These are phyloP conservation scores for Dromas ardeola DNA, from an alignment of 2,113 vertebrate genomes.

Conservation along the genomic window DNA sequence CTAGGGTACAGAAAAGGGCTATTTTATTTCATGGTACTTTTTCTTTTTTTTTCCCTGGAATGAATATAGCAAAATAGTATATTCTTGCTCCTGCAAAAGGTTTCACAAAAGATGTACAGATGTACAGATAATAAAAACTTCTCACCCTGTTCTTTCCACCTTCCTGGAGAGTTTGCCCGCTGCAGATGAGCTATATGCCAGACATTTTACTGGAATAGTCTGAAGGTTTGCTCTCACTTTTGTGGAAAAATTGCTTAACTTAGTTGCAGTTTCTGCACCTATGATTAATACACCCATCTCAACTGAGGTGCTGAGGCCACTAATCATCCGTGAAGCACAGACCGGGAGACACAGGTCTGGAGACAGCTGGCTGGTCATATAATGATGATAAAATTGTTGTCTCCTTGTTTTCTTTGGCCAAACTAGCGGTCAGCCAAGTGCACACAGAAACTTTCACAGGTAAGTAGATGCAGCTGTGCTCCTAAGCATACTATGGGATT, in stretches of 20 bases:
- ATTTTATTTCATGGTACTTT: neutral
- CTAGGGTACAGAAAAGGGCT: neutral
- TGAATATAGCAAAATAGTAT: neutral
- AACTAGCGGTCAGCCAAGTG: neutral
- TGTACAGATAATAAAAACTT: neutral
- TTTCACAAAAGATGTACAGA: neutral
- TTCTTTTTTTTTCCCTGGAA: neutral
- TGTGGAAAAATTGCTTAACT: neutral
- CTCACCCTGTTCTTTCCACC: neutral
- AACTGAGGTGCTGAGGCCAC: neutral
- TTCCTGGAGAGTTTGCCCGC: neutral
- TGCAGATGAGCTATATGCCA: neutral
- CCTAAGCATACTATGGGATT: neutral
- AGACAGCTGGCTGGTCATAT: neutral
- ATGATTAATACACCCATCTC: conserved; percentile 17
- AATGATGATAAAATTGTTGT: conserved; percentile 6
- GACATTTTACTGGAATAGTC: neutral
- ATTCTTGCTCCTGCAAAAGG: neutral
- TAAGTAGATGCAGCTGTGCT: neutral
- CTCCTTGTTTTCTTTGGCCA: neutral
- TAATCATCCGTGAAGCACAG: neutral
- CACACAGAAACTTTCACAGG: neutral
- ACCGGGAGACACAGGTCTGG: neutral
- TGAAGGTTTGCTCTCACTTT: neutral
- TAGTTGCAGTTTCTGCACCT: neutral